Conservation (phyloP, 2,113 vertebrate species). For the Ranitomeya imitator region DNA sequence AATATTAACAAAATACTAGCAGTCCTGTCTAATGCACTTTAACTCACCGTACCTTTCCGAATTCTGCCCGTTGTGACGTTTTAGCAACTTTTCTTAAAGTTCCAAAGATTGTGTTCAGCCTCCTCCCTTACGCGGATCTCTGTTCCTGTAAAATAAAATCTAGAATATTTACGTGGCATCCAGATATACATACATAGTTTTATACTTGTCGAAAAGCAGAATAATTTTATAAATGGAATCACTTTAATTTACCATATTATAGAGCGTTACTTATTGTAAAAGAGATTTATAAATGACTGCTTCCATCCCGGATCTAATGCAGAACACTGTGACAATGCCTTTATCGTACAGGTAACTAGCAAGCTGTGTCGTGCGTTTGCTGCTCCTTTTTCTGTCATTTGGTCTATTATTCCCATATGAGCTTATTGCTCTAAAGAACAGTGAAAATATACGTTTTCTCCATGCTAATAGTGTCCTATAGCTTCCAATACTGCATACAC, state of each 20-base stretch:
- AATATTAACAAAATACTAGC: constrained; percentile 44
- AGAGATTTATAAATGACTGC: constrained; percentile 22
- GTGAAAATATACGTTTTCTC: neutral
- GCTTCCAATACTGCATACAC: neutral
- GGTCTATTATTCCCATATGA: neutral
- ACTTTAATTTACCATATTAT: neutral
- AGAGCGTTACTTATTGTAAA: constrained; percentile 6
- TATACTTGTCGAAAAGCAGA: constrained; percentile 7
- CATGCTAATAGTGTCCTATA: neutral
- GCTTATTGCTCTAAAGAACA: neutral
- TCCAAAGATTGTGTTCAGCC: constrained; percentile 50
- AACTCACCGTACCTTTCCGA: neutral
- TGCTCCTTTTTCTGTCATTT: neutral
- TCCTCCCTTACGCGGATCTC: neutral
- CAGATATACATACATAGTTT: constrained; percentile 34
- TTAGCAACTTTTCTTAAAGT: neutral
- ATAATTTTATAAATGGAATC: constrained; percentile 42
- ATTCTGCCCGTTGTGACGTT: neutral
- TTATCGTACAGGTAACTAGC: neutral
- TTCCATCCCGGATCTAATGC: neutral
- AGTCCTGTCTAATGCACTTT: constrained; percentile 56
- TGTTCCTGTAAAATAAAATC: neutral
- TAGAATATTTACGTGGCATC: constrained; percentile 6
- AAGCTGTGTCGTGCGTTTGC: neutral
- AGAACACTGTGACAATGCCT: constrained; percentile 46